These are phyloP conservation scores for Slavum lentiscoides DNA, from an alignment of 2,888 invertebrate species.

Conservation along the genomic window DNA sequence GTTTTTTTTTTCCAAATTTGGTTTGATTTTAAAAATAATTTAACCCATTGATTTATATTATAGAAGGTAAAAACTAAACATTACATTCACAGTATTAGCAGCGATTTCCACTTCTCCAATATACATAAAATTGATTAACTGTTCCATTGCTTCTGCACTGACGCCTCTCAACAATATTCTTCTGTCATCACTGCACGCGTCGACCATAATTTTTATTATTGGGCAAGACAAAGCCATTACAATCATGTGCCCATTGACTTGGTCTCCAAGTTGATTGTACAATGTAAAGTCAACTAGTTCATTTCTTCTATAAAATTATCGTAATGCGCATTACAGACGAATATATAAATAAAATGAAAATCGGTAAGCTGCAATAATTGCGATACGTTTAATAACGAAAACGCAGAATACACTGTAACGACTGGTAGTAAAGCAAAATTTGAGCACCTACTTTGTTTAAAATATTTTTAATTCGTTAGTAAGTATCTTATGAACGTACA, in stretches of 20 bases:
- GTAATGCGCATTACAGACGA: not conserved
- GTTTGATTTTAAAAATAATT: not conserved
- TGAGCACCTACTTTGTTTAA: too few relatives aligned
- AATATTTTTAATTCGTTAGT: too few relatives aligned
- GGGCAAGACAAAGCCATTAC: conserved; percentile 6
- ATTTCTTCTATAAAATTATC: conserved; percentile 1
- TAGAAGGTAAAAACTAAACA: not conserved
- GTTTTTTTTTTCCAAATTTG: not conserved
- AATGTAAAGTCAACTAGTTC: conserved; percentile 3
- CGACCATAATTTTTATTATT: not conserved
- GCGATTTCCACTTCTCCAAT: not conserved
- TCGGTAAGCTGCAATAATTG: not conserved
- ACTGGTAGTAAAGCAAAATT: too few relatives aligned
- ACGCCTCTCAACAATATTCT: not conserved
- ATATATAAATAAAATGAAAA: not conserved
- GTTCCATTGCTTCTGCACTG: conserved; percentile 8
- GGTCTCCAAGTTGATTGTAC: not conserved
- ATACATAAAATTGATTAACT: conserved; percentile 1
- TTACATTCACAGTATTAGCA: not conserved
- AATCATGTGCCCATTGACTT: not conserved
- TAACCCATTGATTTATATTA: not conserved
- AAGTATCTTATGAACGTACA: too few relatives aligned
- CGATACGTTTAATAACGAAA: not conserved
- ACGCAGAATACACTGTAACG: too few relatives aligned
- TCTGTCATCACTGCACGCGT: not conserved